phyloP scores from a whole-genome alignment of 2,113 vertebrate species.

The Amazona vittata region DNA sequence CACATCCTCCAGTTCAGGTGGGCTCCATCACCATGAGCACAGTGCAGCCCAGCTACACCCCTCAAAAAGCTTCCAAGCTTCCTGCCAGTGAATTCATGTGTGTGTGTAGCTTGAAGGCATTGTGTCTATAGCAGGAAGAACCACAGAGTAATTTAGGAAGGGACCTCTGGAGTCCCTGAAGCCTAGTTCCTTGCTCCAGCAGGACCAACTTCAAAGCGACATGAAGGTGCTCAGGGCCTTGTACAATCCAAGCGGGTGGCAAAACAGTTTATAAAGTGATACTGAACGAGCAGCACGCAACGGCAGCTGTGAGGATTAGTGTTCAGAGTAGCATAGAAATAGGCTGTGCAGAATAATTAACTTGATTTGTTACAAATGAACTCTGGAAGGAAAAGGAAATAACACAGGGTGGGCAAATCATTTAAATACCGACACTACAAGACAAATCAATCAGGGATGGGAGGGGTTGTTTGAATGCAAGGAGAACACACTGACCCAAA shows the following conservation, averaged over 20 bases:
- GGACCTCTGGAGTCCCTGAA: background rate
- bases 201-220: background rate
- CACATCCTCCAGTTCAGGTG: background rate
- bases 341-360: background rate
- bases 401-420: background rate
- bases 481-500: background rate
- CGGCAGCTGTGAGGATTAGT: background rate
- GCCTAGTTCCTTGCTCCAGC: too few relatives aligned
- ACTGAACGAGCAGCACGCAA: background rate
- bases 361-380: background rate
- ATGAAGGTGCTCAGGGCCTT: background rate
- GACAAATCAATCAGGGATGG: background rate
- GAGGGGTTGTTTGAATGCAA: background rate
- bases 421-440: background rate
- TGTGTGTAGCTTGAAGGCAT: background rate
- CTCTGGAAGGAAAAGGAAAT: background rate
- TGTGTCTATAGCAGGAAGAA: background rate
- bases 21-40: accelerated
- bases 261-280: background rate
- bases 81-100: background rate
- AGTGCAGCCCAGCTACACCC: background rate
- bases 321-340: background rate
- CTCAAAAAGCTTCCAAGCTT: background rate
- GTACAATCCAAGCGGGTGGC: background rate
- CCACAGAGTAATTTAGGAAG: background rate